Evolutionary conservation across 2,797 vertebrate species (phyloP).

Genomic region (Craterocephalus amniculus): DNA sequence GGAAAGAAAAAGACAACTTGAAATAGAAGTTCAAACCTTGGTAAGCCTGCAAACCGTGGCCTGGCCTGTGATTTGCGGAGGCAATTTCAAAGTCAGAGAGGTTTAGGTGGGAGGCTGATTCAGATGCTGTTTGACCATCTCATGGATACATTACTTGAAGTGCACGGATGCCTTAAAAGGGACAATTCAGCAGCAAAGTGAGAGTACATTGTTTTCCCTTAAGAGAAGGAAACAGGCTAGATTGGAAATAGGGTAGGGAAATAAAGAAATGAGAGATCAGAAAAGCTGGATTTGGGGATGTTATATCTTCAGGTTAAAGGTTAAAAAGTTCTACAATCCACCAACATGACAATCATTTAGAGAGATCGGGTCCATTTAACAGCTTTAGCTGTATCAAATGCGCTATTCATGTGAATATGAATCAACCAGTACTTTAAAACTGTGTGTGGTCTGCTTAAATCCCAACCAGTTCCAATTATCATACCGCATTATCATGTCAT

Average conservation of each 20-base stretch:
- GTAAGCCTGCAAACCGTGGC: constrained; percentile 3
- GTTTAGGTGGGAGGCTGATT: constrained; percentile 2
- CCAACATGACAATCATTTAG: constrained; percentile 1
- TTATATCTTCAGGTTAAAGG: constrained; percentile 21
- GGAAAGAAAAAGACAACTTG: constrained; percentile 4
- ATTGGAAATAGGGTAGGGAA: constrained; percentile 6
- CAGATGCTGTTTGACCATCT: constrained; percentile 8
- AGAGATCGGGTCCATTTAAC: not conserved
- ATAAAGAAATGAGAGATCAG: constrained; percentile 9
- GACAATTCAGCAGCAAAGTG: constrained; percentile 8
- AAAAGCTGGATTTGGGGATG: not conserved
- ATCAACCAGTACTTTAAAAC: constrained; percentile 30
- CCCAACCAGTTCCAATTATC: constrained; percentile 42
- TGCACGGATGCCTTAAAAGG: constrained; percentile 6
- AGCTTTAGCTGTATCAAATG: constrained; percentile 16
- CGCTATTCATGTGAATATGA: constrained; percentile 13
- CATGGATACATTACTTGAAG: constrained; percentile 22
- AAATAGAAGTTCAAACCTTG: constrained; percentile 13
- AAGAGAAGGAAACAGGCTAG: constrained; percentile 25
- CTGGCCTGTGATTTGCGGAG: constrained; percentile 9
- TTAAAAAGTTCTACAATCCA: constrained; percentile 12
- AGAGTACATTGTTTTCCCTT: constrained; percentile 25
- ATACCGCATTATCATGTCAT: constrained; percentile 48
- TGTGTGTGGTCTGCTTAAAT: constrained; percentile 49
- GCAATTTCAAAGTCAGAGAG: constrained; percentile 25